These are phyloP conservation scores for Caranx melampygus DNA, from an alignment of 2,113 vertebrate genomes.

Conservation along the genomic window DNA sequence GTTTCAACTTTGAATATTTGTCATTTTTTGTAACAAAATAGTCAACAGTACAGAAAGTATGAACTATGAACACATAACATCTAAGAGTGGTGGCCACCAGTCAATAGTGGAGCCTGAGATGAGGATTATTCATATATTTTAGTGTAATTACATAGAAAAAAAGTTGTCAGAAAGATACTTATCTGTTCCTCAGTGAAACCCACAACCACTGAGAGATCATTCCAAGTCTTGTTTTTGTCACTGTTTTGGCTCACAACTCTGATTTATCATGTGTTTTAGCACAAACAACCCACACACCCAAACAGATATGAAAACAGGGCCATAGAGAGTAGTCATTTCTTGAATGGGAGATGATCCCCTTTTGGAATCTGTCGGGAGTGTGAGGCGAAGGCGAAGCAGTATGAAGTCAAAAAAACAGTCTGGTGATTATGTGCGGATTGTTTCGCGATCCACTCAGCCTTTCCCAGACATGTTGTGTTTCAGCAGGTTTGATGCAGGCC, in stretches of 20 bases:
- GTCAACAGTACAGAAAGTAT: conserved; percentile 1
- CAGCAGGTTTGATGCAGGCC: conserved; percentile 62
- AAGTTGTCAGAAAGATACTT: background rate
- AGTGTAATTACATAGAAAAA: background rate
- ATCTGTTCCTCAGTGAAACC: conserved; percentile 20
- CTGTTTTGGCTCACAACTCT: background rate
- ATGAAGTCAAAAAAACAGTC: conserved; percentile 47
- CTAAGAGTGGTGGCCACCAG: background rate
- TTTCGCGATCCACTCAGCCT: conserved; percentile 53
- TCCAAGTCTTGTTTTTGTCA: conserved; percentile 33
- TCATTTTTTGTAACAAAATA: conserved; percentile 14
- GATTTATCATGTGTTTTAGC: conserved; percentile 43
- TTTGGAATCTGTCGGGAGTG: conserved; percentile 35
- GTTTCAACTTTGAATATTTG: background rate
- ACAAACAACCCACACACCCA: conserved; percentile 20
- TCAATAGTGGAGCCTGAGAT: background rate
- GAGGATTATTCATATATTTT: conserved; percentile 10
- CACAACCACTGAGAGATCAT: conserved; percentile 17
- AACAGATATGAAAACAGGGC: conserved; percentile 17
- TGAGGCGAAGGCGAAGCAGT: conserved; percentile 14
- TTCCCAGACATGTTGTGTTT: conserved; percentile 71
- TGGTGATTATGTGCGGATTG: conserved; percentile 59
- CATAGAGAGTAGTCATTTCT: conserved; percentile 22
- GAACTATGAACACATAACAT: background rate
- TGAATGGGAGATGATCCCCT: conserved; percentile 18